Conservation (phyloP, 1,140 invertebrate species). For the Adoxophyes honmai region DNA sequence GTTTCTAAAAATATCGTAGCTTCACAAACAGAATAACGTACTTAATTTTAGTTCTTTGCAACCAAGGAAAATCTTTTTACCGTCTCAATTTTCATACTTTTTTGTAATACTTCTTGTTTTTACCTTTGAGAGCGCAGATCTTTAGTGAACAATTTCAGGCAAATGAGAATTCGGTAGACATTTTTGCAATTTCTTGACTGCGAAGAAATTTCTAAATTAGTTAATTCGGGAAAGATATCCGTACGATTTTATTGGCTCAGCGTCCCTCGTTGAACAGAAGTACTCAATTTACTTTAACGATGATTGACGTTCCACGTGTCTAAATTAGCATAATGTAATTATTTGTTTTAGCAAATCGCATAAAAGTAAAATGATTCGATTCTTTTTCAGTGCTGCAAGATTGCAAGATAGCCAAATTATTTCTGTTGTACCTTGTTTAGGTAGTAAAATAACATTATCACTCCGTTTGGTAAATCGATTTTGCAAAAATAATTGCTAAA, state of each 20-base stretch:
- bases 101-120: background rate
- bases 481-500: too few species aligned
- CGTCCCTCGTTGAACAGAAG: background rate
- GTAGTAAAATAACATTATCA: too few species aligned
- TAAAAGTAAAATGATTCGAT: too few species aligned
- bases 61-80: background rate
- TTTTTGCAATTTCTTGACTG: background rate
- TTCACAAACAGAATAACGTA: background rate
- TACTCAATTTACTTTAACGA: background rate
- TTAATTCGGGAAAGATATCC: background rate
- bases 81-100: background rate
- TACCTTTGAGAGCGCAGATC: background rate
- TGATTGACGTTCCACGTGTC: background rate
- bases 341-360: background rate
- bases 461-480: too few species aligned
- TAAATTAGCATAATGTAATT: conserved; percentile 1
- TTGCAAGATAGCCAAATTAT: too few species aligned
- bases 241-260: background rate
- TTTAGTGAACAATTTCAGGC: background rate
- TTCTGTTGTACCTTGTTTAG: too few species aligned
- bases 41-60: background rate
- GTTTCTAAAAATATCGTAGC: background rate
- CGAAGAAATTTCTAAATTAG: background rate
- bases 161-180: background rate
- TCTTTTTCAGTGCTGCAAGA: too few species aligned